Evolutionary conservation across 2,113 vertebrate species (phyloP), one percentile per base, ranked within the genome.

Genomic region (Pyxicephalus adspersus): DNA sequence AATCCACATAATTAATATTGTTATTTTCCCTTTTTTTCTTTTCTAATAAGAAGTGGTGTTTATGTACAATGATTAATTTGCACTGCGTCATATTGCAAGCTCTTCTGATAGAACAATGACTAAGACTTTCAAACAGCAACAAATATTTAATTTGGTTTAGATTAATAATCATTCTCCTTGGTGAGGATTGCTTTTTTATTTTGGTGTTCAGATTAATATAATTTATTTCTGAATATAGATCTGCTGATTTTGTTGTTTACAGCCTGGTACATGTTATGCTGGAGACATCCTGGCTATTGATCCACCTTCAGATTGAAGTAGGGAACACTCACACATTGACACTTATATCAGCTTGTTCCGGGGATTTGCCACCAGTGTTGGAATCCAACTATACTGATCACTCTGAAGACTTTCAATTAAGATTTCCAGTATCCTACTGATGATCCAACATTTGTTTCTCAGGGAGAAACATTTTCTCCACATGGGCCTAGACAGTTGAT

Each of bases 401-500:
- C 83, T 81, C 25, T 0, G 84, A 3, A 83, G 85, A 80, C 85
- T 91, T 91, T 89, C 89, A 88, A 88, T 90, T 92, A 90, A 85
- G 85, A 86, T 88, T 90, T 89, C 84, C 61, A 87, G 84, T 84
- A 87, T 89, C 84, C 87, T 89, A 80, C 88, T 87, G 83, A 88
- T 84, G 89, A 72, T 85, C 79, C 86, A 86, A 82, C 90, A 83
- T 91, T 89, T 90, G 88, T 88, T 92, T 92, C 87, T 85, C 76
- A 86, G 87, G 84, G 84, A 86, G 87, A 84, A 89, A 83, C 78
- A 88, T 90, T 92, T 91, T 91, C 87, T 89, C 88, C 88, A 84
- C 91, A 84, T 91, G 92, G 87, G 86, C 85, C 88, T 88, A 86
- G 85, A 83, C 83, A 90, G 87, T 88, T 91, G 90, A 85, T 90